phyloP scores from a whole-genome alignment of 2,113 vertebrate genomes.

The Oreochromis spilurus region DNA sequence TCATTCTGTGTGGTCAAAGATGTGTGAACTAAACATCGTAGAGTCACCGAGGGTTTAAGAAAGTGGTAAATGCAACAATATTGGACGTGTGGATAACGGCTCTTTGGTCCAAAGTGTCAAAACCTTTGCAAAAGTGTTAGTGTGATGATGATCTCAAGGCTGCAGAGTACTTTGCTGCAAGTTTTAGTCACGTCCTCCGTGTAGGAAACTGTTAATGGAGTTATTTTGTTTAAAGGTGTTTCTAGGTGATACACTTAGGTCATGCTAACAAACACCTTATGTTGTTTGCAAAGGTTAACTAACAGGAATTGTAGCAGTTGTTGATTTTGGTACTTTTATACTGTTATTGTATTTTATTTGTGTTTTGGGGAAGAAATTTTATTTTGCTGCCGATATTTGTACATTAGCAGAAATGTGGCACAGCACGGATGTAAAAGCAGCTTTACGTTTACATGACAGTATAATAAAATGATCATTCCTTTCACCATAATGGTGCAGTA shows the following conservation, averaged over 20 bases:
- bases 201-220: neutral
- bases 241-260: neutral
- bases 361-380: neutral
- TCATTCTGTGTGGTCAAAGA: neutral
- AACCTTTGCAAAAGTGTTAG: neutral
- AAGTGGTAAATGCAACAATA: neutral
- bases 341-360: neutral
- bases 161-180: too few species aligned
- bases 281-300: neutral
- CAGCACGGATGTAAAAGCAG: neutral
- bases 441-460: neutral
- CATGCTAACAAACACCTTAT: neutral
- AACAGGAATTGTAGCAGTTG: neutral
- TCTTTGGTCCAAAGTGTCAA: neutral
- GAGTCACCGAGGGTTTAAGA: neutral
- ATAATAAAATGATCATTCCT: neutral
- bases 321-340: neutral
- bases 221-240: neutral
- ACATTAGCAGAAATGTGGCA: neutral
- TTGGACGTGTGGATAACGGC: neutral
- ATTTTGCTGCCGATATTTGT: neutral
- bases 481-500: neutral
- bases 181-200: neutral
- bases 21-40: neutral
- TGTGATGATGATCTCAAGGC: neutral